Conservation (phyloP, 2,797 vertebrate genomes). For the Limnodromus scolopaceus region DNA sequence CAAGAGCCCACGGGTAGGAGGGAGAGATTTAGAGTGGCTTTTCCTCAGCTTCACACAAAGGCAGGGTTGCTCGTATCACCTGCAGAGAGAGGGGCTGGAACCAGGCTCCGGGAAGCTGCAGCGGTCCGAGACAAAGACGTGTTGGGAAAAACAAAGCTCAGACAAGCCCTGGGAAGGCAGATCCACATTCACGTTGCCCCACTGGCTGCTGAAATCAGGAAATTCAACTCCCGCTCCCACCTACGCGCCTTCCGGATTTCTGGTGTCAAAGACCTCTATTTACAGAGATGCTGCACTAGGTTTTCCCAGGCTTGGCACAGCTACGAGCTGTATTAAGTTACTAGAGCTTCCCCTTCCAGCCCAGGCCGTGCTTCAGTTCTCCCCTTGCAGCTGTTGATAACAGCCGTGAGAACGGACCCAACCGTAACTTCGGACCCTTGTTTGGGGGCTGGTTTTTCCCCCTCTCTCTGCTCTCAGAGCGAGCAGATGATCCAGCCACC, state of each 20-base stretch:
- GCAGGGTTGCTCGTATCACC: neutral
- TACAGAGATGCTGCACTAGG: neutral
- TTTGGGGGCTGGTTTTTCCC: neutral
- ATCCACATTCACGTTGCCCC: neutral
- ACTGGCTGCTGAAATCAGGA: neutral
- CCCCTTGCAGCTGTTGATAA: slow-evolving; percentile 30
- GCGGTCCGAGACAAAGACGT: neutral
- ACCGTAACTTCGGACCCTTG: fast-evolving
- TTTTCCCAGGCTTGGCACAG: slow-evolving; percentile 3
- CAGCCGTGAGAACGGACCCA: neutral
- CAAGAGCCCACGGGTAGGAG: neutral
- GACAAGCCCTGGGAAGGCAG: neutral
- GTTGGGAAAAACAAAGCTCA: neutral
- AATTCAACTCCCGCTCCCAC: neutral
- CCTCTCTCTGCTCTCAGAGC: neutral
- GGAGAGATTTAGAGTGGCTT: neutral
- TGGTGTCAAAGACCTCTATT: neutral
- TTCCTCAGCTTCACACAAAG: neutral
- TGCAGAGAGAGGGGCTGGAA: neutral
- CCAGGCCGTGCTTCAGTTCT: neutral
- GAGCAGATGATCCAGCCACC: neutral
- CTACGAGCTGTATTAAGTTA: slow-evolving; percentile 21
- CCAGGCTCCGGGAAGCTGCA: neutral
- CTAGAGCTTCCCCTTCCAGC: neutral
- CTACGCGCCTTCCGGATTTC: neutral